These are phyloP conservation scores for Fragum sueziense DNA, from an alignment of 2,888 invertebrate species.

Conservation along the genomic window DNA sequence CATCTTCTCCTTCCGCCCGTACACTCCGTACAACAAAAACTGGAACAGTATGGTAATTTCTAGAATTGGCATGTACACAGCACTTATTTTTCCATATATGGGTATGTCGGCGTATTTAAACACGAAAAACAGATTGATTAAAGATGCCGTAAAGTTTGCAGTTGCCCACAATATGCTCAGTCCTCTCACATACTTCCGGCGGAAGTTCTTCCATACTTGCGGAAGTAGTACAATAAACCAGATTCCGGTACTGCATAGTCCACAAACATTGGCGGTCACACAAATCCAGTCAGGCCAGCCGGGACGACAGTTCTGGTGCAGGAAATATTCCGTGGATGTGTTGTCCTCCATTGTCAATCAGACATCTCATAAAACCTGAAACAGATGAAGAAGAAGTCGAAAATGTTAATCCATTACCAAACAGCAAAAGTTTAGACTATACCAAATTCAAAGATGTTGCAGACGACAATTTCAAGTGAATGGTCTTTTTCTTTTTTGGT, in stretches of 20 bases:
- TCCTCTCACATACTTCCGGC: slow-evolving; percentile 65
- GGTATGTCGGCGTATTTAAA: slow-evolving; percentile 60
- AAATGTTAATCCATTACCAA: no score
- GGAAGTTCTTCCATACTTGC: slow-evolving; percentile 69
- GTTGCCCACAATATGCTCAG: slow-evolving; percentile 67
- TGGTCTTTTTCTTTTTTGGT: no score
- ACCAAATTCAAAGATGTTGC: no score
- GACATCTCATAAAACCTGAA: no score
- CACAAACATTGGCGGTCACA: slow-evolving; percentile 59
- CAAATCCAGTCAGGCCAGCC: slow-evolving; percentile 65
- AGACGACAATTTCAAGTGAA: no score
- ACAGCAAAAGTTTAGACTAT: no score
- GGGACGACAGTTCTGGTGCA: slow-evolving; percentile 63
- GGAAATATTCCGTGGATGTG: slow-evolving; percentile 9
- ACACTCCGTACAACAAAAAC: slow-evolving; percentile 63
- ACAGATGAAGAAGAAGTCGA: no score
- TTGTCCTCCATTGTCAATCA: not conserved
- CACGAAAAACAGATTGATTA: slow-evolving; percentile 67
- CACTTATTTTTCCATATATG: slow-evolving; percentile 62
- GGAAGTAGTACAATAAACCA: slow-evolving; percentile 70
- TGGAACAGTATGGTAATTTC: slow-evolving; percentile 63
- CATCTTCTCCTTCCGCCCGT: slow-evolving; percentile 40
- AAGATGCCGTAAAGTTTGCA: slow-evolving; percentile 66
- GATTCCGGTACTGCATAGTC: slow-evolving; percentile 61
- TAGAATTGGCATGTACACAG: slow-evolving; percentile 64